phyloP scores from a whole-genome alignment of 2,888 invertebrate genomes.

The Ichneumoninae sp. region DNA sequence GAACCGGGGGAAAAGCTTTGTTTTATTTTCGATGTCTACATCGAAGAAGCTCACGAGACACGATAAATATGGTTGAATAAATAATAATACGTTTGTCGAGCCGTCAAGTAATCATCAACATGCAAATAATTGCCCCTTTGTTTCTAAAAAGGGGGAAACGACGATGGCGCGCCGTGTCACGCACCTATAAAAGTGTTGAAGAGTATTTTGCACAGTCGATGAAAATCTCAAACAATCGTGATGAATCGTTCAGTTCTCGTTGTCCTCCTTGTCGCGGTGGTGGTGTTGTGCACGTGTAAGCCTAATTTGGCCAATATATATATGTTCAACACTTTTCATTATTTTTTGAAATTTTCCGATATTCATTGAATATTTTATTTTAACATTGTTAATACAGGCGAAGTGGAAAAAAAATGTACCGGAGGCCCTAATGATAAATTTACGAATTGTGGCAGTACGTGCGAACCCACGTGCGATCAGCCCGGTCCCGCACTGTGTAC shows the following conservation, averaged over 20 bases:
- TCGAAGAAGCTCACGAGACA: too few relatives aligned
- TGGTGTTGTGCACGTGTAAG: slow-evolving; percentile 10
- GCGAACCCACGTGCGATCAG: neutral
- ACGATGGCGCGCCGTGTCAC: neutral
- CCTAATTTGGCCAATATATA: neutral
- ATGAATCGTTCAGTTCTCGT: slow-evolving; percentile 14
- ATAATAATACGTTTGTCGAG: too few relatives aligned
- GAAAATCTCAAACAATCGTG: neutral
- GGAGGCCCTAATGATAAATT: neutral
- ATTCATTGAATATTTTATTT: too few relatives aligned
- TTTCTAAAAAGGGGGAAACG: neutral
- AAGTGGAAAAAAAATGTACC: neutral
- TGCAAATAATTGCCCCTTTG: too few relatives aligned
- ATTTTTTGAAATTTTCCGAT: neutral
- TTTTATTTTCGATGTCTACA: too few relatives aligned
- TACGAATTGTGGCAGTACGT: neutral
- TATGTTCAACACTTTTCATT: neutral
- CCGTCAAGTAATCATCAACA: too few relatives aligned
- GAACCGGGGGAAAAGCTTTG: too few relatives aligned
- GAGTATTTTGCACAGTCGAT: neutral
- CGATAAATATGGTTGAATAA: too few relatives aligned
- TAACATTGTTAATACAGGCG: slow-evolving; percentile 2
- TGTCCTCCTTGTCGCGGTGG: neutral
- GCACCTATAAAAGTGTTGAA: neutral
- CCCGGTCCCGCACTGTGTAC: neutral